Conservation (phyloP, 2,888 invertebrate genomes). For the Lasioglossum calceatum region DNA sequence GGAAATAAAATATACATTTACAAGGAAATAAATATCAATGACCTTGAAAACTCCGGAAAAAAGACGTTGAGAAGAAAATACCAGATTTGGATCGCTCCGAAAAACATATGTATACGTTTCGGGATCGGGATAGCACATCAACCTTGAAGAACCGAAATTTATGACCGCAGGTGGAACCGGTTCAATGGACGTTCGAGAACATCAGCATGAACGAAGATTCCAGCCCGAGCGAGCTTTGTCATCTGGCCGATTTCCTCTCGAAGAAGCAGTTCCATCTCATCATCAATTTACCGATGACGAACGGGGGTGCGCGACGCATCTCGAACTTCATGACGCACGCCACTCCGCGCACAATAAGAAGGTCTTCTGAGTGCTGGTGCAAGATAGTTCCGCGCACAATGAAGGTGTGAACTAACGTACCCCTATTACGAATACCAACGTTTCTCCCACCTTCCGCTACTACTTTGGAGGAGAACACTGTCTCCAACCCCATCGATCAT, state of each 20-base stretch:
- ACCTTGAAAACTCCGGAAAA: too few species aligned
- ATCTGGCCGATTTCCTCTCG: constrained; percentile 96
- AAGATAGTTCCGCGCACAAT: too few species aligned
- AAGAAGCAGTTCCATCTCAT: constrained; percentile 98
- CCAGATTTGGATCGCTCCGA: background rate
- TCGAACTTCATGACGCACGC: constrained; percentile 97
- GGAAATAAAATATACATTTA: too few species aligned
- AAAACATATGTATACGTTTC: background rate
- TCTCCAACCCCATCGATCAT: too few species aligned
- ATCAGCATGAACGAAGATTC: constrained; percentile 89
- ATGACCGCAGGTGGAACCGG: constrained; percentile 92
- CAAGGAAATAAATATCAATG: too few species aligned
- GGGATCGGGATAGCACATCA: background rate
- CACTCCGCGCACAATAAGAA: too few species aligned
- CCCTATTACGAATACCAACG: too few species aligned
- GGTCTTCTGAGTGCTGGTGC: too few species aligned
- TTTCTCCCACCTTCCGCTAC: too few species aligned
- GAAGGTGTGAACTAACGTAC: too few species aligned
- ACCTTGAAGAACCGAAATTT: background rate
- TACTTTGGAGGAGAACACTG: too few species aligned
- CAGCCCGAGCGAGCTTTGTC: constrained; percentile 91
- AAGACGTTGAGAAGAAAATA: too few species aligned
- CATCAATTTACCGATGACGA: constrained; percentile 98
- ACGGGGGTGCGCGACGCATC: constrained; percentile 94
- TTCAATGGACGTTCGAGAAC: constrained; percentile 99